These are phyloP conservation scores for Chouioia cunea DNA, from an alignment of 2,888 invertebrate genomes.

Conservation along the genomic window DNA sequence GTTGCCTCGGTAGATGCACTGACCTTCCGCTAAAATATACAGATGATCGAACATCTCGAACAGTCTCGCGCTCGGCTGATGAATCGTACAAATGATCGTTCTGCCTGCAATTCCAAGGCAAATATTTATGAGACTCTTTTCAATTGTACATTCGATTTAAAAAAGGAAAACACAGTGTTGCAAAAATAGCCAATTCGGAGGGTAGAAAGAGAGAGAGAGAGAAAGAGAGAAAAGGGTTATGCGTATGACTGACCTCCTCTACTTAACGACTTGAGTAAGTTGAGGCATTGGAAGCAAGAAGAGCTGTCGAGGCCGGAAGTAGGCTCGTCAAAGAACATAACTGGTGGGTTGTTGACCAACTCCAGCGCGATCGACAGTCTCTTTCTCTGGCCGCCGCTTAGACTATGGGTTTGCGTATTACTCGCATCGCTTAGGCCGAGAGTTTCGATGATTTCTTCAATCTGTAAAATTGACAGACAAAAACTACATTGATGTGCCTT, in stretches of 20 bases:
- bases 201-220: too few species aligned
- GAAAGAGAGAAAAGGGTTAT: background rate
- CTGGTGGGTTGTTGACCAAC: constrained; percentile 95
- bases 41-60: constrained; percentile 97
- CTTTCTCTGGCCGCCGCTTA: constrained; percentile 93
- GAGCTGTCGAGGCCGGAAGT: constrained; percentile 94
- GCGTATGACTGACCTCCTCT: constrained; percentile 73
- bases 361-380: constrained; percentile 92
- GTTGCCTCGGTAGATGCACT: constrained; percentile 92
- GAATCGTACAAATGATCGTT: constrained; percentile 95
- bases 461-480: constrained; percentile 50
- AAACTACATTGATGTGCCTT: too few species aligned
- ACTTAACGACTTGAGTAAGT: constrained; percentile 87
- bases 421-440: constrained; percentile 84
- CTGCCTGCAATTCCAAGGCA: constrained; percentile 69
- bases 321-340: constrained; percentile 98
- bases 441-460: constrained; percentile 86
- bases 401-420: constrained; percentile 82
- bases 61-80: constrained; percentile 94
- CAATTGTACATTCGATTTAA: too few species aligned
- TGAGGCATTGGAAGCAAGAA: constrained; percentile 93
- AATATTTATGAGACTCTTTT: too few species aligned
- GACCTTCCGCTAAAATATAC: constrained; percentile 91
- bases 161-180: too few species aligned
- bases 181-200: too few species aligned